These are phyloP conservation scores for Epicauta chinensis DNA, from an alignment of 1,140 invertebrate genomes.

Conservation along the genomic window DNA sequence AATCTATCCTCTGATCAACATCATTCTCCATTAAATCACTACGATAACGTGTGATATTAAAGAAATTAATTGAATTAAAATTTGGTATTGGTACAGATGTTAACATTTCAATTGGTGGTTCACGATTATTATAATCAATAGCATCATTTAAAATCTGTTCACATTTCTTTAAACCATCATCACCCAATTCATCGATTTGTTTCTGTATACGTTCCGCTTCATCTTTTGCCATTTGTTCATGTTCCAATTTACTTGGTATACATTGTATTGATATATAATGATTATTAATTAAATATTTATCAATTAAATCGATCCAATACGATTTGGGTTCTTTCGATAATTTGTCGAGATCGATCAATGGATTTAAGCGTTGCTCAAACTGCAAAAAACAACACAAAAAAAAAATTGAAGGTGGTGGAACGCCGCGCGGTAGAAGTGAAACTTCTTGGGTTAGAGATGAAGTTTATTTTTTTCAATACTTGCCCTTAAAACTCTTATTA, in stretches of 20 bases:
- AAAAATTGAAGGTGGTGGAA: too few relatives aligned
- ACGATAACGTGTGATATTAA: slow-evolving; percentile 55
- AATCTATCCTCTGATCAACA: slow-evolving; percentile 55
- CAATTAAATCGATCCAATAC: slow-evolving; percentile 69
- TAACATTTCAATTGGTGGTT: slow-evolving; percentile 60
- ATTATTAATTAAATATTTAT: slow-evolving; percentile 62
- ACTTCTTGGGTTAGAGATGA: too few relatives aligned
- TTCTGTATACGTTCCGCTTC: slow-evolving; percentile 61
- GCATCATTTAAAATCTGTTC: slow-evolving; percentile 58
- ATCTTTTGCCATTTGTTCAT: slow-evolving; percentile 50
- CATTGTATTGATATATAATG: slow-evolving; percentile 50
- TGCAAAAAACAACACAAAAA: too few relatives aligned
- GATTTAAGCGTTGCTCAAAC: slow-evolving; percentile 67
- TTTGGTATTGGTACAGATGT: slow-evolving; percentile 63
- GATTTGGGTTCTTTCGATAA: slow-evolving; percentile 55
- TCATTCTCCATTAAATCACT: slow-evolving; percentile 45
- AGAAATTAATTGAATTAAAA: slow-evolving; percentile 62
- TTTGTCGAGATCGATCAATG: slow-evolving; percentile 55
- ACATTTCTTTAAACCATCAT: slow-evolving; percentile 60
- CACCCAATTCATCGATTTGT: slow-evolving; percentile 58
- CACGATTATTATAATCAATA: slow-evolving; percentile 69
- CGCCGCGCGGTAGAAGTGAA: too few relatives aligned
- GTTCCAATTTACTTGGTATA: slow-evolving; percentile 51
- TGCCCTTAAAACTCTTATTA: too few relatives aligned
- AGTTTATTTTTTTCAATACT: too few relatives aligned